Evolutionary conservation across 1,140 invertebrate genomes (phyloP).

Genomic region (Antheraea pernyi): DNA sequence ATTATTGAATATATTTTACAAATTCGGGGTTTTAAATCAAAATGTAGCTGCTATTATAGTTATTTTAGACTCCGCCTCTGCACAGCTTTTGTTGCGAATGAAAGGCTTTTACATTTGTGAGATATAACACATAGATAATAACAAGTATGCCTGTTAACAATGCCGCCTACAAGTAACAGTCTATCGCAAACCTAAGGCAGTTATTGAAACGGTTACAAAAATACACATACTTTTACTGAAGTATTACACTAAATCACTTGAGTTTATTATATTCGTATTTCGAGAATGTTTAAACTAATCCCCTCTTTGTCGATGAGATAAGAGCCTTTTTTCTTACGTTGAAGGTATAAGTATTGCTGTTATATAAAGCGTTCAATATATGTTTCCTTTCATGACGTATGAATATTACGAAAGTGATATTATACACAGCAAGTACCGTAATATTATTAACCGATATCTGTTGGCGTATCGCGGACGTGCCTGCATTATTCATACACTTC

Average conservation of each 20-base stretch:
- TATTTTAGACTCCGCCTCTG: not conserved
- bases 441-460: conserved; percentile 45
- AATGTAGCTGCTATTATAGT: not conserved
- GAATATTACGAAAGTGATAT: conserved; percentile 37
- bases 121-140: not conserved
- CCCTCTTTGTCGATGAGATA: too few relatives aligned
- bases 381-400: conserved; percentile 1
- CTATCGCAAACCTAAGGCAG: not conserved
- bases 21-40: too few relatives aligned
- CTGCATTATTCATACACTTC: conserved; percentile 64
- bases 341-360: not conserved
- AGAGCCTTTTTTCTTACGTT: not conserved
- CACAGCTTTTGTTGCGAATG: not conserved
- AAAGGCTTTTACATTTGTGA: not conserved
- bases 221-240: not conserved
- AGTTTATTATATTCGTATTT: not conserved
- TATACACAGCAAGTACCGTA: conserved; percentile 33
- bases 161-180: not conserved
- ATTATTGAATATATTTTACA: too few relatives aligned
- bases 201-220: not conserved
- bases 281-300: too few relatives aligned
- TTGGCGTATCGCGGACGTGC: conserved; percentile 27
- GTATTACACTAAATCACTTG: not conserved
- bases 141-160: not conserved
- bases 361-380: conserved; percentile 3